phyloP scores from a whole-genome alignment of 53 echinoderm and acorn worm genomes.

The Astropecten irregularis region DNA sequence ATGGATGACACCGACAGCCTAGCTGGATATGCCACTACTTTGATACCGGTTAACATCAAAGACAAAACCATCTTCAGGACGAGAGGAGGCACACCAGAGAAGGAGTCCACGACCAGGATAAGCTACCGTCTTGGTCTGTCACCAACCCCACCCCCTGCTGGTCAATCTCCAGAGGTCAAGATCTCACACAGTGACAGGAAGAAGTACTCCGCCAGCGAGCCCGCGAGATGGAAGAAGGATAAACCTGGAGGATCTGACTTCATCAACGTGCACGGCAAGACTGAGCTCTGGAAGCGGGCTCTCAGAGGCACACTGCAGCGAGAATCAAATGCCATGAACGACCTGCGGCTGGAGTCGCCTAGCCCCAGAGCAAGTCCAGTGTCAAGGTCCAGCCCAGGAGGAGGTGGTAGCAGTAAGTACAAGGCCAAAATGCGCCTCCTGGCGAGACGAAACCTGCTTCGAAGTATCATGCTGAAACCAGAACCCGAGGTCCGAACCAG shows the following conservation, averaged over 20 bases:
- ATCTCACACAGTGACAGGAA: slow-evolving; percentile 2
- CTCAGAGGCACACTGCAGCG: slow-evolving; percentile 13
- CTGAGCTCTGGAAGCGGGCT: slow-evolving; percentile 42
- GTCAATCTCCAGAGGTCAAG: background rate
- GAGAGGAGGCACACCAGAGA: slow-evolving; percentile 28
- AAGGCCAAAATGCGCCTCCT: slow-evolving; percentile 25
- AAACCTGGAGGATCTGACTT: slow-evolving; percentile 18
- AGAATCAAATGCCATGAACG: background rate
- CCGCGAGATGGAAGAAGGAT: background rate
- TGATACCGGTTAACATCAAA: slow-evolving; percentile 29
- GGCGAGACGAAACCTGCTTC: slow-evolving; percentile 20
- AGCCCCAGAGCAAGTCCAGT: slow-evolving; percentile 40
- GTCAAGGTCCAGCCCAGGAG: background rate
- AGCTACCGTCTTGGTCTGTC: slow-evolving; percentile 68
- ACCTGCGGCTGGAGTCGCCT: slow-evolving; percentile 37
- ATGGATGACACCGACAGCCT: slow-evolving; percentile 9
- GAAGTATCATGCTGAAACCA: slow-evolving; percentile 24
- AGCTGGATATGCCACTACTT: slow-evolving; percentile 18
- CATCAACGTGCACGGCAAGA: slow-evolving; percentile 56
- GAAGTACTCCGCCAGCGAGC: slow-evolving; percentile 15
- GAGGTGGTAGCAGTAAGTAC: background rate
- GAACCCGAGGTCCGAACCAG: slow-evolving; percentile 65
- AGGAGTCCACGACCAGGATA: slow-evolving; percentile 46
- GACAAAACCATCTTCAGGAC: slow-evolving; percentile 4
- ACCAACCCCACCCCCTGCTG: slow-evolving; percentile 44